A percentile compares a stretch with the other conserved stretches of the same genome.
phyloP scores from a whole-genome alignment of 2,113 vertebrate species.

The Sorex araneus region DNA sequence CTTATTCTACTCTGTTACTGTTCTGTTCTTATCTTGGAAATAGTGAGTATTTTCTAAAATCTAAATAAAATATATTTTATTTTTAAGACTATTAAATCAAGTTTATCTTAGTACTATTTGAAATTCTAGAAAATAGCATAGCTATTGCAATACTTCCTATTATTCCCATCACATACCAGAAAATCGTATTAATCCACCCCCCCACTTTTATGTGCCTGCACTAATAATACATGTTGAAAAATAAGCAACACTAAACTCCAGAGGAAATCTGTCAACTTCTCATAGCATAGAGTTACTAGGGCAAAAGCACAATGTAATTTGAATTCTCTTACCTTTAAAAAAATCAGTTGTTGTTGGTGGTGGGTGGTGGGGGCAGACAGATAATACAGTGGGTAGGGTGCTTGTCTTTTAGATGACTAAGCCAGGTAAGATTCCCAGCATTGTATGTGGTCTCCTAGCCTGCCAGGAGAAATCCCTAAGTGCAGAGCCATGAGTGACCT shows the following conservation, averaged over 20 bases:
- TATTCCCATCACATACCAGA: neutral
- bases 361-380: too few relatives aligned
- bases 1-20: neutral
- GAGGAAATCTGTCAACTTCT: neutral
- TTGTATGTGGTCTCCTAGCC: too few relatives aligned
- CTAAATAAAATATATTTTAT: constrained; percentile 23
- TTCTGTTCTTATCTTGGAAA: constrained; percentile 33
- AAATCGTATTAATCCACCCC: neutral
- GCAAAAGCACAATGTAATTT: neutral
- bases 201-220: accelerated
- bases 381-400: too few relatives aligned
- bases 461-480: too few relatives aligned
- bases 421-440: too few relatives aligned
- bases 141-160: neutral
- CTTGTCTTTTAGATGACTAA: too few relatives aligned
- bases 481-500: too few relatives aligned
- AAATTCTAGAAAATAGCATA: neutral
- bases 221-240: neutral
- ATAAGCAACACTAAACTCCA: neutral
- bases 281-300: neutral
- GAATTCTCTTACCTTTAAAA: constrained; percentile 26
- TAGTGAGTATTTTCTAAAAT: neutral
- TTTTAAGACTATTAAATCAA: constrained; percentile 15
- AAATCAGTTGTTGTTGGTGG: too few relatives aligned
- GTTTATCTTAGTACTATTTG: neutral